phyloP scores from a whole-genome alignment of 92 coral and sea anemone genomes.

The Scolanthus callimorphus region DNA sequence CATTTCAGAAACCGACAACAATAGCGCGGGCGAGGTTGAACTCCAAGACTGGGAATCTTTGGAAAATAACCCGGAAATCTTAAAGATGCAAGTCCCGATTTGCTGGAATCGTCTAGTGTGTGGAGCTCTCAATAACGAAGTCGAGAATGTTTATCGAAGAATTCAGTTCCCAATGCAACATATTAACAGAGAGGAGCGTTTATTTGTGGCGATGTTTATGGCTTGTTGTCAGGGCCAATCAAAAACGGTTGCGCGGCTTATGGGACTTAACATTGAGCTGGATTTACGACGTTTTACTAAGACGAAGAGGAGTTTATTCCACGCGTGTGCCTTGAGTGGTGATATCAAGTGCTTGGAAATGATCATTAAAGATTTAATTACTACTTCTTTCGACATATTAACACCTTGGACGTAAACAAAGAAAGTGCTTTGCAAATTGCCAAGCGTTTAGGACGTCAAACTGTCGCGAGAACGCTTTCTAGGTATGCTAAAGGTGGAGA shows the following conservation, averaged over 20 bases:
- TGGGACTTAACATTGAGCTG: constrained; percentile 18
- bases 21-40: too few relatives aligned
- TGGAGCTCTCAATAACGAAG: constrained; percentile 62
- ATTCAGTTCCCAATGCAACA: constrained; percentile 83
- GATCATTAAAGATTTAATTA: constrained; percentile 47
- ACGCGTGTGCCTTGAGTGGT: constrained; percentile 70
- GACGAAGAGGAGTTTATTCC: constrained; percentile 60
- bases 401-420: constrained; percentile 38
- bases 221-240: constrained; percentile 63
- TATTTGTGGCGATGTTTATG: constrained; percentile 68
- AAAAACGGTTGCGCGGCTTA: constrained; percentile 29
- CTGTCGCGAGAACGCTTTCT: constrained; percentile 42
- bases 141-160: constrained; percentile 69
- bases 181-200: constrained; percentile 62
- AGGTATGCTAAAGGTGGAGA: constrained; percentile 27
- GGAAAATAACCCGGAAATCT: constrained; percentile 5
- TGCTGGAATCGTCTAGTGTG: constrained; percentile 82
- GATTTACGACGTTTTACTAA: constrained; percentile 41
- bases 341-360: constrained; percentile 48
- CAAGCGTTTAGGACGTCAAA: constrained; percentile 33
- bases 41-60: constrained; percentile 38
- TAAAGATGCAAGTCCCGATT: constrained; percentile 61
- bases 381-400: constrained; percentile 25
- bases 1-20: constrained; percentile 25
- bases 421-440: constrained; percentile 67